Conservation (phyloP, 2,888 invertebrate genomes). For the Stenolophus ochropezus region DNA sequence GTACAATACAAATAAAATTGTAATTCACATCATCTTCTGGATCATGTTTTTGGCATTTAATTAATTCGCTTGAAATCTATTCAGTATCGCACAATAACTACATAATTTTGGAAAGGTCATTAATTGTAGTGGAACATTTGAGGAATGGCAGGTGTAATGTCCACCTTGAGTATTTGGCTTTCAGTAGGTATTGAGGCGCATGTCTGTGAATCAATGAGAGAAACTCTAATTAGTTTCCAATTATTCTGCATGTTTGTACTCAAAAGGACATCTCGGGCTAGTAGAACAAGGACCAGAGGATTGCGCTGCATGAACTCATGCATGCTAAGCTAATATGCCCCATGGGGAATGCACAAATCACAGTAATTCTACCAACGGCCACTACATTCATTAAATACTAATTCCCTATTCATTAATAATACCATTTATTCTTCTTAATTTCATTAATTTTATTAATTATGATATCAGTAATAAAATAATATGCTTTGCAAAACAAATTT, state of each 20-base stretch:
- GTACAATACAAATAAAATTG: too few species aligned
- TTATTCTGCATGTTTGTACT: conserved; percentile 34
- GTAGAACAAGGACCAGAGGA: not conserved
- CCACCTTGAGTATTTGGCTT: not conserved
- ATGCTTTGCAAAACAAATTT: too few species aligned
- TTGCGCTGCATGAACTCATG: not conserved
- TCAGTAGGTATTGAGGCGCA: not conserved
- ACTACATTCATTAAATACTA: not conserved
- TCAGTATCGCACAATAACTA: too few species aligned
- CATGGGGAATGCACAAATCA: not conserved
- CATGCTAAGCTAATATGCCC: conserved; percentile 8
- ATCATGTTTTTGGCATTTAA: too few species aligned
- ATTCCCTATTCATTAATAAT: too few species aligned
- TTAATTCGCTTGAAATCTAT: too few species aligned
- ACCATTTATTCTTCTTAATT: too few species aligned
- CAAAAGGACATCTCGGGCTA: conserved; percentile 29
- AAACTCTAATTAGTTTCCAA: conserved; percentile 25
- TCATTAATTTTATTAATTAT: too few species aligned
- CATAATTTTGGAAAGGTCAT: too few species aligned
- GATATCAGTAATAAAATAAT: too few species aligned
- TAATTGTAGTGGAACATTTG: not conserved
- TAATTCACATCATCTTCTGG: too few species aligned
- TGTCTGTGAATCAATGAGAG: conserved; percentile 8
- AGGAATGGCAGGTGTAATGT: not conserved
- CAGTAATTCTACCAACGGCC: not conserved